Base-by-base conservation (phyloP, 2,797 vertebrate genomes). In the Helostoma temminkii region DNA sequence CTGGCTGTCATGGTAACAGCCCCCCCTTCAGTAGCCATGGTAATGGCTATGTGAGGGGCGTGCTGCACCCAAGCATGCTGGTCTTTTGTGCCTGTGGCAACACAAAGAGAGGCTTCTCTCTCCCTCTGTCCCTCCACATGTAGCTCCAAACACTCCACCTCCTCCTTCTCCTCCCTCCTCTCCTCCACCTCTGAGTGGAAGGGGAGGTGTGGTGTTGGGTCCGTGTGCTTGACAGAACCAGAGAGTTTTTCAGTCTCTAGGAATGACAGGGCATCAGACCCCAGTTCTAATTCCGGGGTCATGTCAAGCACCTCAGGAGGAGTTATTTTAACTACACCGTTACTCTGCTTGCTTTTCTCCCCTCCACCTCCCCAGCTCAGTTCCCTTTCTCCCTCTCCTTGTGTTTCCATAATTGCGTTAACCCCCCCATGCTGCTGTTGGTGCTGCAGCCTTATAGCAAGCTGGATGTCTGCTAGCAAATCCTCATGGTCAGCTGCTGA, bases 391-490 rank as follows among this genome's bases (percentile, higher is more conserved):
- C 77, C 74, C 66, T 19, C 88, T 46, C 76, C 82, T 60, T 71
- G 64, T 88, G 79, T 66, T 86, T 81, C 90, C 32, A 82, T 71
- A 71, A 85, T 74, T 22, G 57, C 66, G 63, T 85, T 89, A 74
- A 86, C 81, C 56, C 80, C 91, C 65, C 88, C 92, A 81, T 94
- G 94, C 87, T 95, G 95, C 72, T 96, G 94, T 71, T 95, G 95
- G 74, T 96, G 96, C 89, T 96, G 96, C 65, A 97, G 95, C 75
- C 92, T 93, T 66, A 98, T 98, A 58, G 97, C 94, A 22, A 96
- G 96, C 95, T 99, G 97, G 86, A 99, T 99, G 89, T 99, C 97
- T 2, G 96, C 96, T 3, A 99, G 96, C 89, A 99, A 83, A 89
- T 99, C 97, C 85, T 99, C 97, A 28, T 98, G 96, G 86, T 98